Evolutionary conservation across 1,140 invertebrate species (phyloP).

Genomic region (Copidosoma floridanum): DNA sequence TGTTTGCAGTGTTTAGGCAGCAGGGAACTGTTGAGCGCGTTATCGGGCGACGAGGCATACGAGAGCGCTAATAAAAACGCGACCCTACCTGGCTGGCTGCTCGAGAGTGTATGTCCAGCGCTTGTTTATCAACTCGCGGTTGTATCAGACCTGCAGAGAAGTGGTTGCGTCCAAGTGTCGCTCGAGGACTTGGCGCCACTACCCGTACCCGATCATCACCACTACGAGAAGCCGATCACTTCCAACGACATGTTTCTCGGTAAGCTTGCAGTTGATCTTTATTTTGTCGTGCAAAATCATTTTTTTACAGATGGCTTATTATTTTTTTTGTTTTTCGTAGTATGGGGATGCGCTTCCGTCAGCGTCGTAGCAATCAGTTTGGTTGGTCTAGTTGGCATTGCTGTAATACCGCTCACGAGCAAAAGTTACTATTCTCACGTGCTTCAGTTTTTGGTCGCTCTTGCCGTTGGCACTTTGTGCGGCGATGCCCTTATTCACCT

Average conservation of each 20-base stretch:
- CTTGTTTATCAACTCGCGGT: conserved; percentile 64
- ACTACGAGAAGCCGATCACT: conserved; percentile 31
- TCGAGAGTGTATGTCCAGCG: conserved; percentile 64
- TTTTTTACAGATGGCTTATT: neutral
- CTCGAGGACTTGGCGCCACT: conserved; percentile 43
- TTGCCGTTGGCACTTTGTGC: conserved; percentile 87
- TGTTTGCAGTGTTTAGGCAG: conserved; percentile 53
- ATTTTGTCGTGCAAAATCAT: neutral
- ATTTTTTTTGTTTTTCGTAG: conserved; percentile 47
- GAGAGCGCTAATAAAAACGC: conserved; percentile 36
- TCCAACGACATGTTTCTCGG: conserved; percentile 44
- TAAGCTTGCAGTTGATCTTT: neutral
- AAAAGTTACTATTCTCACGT: conserved; percentile 86
- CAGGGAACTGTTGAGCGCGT: conserved; percentile 45
- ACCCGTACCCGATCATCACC: conserved; percentile 25
- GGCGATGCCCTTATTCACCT: conserved; percentile 92
- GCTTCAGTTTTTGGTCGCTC: conserved; percentile 86
- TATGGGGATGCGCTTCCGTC: conserved; percentile 79
- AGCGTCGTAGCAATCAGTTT: conserved; percentile 81
- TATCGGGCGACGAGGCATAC: conserved; percentile 40
- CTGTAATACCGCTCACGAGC: conserved; percentile 86
- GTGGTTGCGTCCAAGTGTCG: conserved; percentile 58
- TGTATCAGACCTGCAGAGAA: conserved; percentile 54
- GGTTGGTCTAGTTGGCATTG: conserved; percentile 79
- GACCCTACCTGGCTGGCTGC: conserved; percentile 45